A percentile compares a stretch with the other conserved stretches of the same genome.
Evolutionary conservation across 1,140 invertebrate species (phyloP).

Genomic region (Bombus haemorrhoidalis): DNA sequence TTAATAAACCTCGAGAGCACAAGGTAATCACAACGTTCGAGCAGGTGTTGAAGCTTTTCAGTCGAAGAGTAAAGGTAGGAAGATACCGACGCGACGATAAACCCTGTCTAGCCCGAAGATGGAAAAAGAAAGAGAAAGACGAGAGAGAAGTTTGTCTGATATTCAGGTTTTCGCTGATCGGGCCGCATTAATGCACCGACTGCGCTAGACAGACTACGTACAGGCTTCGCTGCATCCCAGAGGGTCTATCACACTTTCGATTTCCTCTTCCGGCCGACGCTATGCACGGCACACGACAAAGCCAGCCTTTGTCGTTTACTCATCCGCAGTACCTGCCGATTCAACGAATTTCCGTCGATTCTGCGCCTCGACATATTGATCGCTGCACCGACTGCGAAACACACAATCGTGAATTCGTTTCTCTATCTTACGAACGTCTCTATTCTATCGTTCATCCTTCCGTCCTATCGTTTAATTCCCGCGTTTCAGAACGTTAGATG

Average conservation of each 20-base stretch:
- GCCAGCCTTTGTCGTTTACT: constrained; percentile 41
- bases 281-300: constrained; percentile 20
- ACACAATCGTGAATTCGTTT: background rate
- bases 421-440: background rate
- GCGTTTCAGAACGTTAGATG: background rate
- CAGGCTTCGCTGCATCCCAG: background rate
- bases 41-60: background rate
- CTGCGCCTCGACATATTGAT: constrained; percentile 19
- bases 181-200: constrained; percentile 10
- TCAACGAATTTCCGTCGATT: constrained; percentile 39
- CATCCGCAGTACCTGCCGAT: constrained; percentile 24
- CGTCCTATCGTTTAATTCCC: background rate
- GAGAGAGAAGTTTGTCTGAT: background rate
- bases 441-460: background rate
- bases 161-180: constrained; percentile 33
- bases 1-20: background rate
- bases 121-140: background rate
- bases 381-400: background rate
- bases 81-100: background rate
- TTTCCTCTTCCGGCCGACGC: constrained; percentile 13
- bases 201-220: constrained; percentile 5
- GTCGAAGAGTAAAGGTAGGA: background rate
- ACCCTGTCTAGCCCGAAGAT: background rate
- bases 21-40: background rate
- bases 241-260: constrained; percentile 37